phyloP scores from a whole-genome alignment of 2,888 invertebrate species.

The Laothoe populi region DNA sequence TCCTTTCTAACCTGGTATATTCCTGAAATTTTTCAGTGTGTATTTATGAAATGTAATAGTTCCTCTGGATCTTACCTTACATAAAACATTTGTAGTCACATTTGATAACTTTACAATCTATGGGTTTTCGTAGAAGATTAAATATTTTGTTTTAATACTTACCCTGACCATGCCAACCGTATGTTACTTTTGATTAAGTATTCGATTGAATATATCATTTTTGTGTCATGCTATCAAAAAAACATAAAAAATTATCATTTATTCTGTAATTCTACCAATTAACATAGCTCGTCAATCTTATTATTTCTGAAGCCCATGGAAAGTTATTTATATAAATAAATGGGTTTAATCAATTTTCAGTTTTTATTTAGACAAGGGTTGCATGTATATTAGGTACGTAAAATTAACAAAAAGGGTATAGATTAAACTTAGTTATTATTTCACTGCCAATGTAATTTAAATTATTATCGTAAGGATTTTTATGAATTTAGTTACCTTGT shows the following conservation, averaged over 20 bases:
- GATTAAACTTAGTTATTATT: constrained; percentile 34
- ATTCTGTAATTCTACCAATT: too few relatives aligned
- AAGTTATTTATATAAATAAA: too few relatives aligned
- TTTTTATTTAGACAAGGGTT: too few relatives aligned
- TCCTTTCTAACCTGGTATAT: too few relatives aligned
- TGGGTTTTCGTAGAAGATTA: constrained; percentile 57
- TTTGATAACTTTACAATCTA: constrained; percentile 33
- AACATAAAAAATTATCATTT: neutral
- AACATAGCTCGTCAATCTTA: too few relatives aligned
- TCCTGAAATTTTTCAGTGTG: too few relatives aligned
- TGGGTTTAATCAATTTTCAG: too few relatives aligned
- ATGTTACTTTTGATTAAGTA: neutral
- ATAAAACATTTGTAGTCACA: neutral
- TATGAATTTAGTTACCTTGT: constrained; percentile 59
- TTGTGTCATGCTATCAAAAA: too few relatives aligned
- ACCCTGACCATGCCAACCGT: neutral
- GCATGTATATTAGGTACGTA: too few relatives aligned
- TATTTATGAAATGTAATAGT: too few relatives aligned
- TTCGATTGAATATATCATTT: neutral
- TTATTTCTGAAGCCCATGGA: too few relatives aligned
- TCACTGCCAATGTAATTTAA: constrained; percentile 61
- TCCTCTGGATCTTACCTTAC: too few relatives aligned
- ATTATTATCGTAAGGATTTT: constrained; percentile 34
- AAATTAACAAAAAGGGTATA: constrained; percentile 8
- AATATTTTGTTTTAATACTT: constrained; percentile 24